Conservation (phyloP, 2,113 vertebrate species). For the Sylvietta virens region DNA sequence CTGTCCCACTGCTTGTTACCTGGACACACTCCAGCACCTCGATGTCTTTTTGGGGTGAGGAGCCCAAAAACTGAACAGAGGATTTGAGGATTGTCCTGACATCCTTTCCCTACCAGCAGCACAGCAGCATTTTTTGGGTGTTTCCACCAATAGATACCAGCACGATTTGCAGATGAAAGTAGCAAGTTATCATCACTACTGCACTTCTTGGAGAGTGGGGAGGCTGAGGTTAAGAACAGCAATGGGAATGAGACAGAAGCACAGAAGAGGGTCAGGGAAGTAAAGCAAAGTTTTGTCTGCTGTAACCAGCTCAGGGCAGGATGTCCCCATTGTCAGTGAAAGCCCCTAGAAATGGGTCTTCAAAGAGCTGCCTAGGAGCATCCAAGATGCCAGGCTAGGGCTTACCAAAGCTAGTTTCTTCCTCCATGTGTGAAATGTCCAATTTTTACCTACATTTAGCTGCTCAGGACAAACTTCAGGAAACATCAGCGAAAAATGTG, state of each 20-base stretch:
- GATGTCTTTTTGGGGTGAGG: neutral
- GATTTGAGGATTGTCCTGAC: neutral
- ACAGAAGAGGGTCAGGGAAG: neutral
- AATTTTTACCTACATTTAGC: neutral
- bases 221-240: neutral
- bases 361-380: neutral
- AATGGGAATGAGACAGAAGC: neutral
- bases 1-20: neutral
- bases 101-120: neutral
- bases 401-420: neutral
- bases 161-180: fast-evolving
- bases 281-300: neutral
- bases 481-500: neutral
- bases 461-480: neutral
- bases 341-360: neutral
- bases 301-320: neutral
- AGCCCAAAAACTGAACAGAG: neutral
- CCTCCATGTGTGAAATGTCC: neutral
- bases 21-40: neutral
- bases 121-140: neutral
- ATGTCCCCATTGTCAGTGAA: neutral
- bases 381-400: neutral
- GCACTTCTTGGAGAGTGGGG: neutral
- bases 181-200: neutral
- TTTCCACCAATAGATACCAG: neutral